These are phyloP conservation scores for Empidonax traillii DNA, from an alignment of 2,113 vertebrate genomes.

Conservation along the genomic window DNA sequence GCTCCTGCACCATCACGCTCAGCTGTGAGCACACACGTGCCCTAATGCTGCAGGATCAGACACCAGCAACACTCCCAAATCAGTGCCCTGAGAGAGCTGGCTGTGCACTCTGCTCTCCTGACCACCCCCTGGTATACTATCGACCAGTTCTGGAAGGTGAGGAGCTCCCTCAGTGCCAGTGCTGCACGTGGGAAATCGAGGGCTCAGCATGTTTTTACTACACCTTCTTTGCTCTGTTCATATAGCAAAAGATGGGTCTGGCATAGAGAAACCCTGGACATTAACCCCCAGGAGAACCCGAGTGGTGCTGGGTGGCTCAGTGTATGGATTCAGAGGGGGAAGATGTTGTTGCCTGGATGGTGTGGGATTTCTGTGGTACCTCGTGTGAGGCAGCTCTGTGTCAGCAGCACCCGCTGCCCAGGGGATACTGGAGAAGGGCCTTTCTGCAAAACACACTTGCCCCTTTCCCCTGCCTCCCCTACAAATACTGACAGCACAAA, in stretches of 20 bases:
- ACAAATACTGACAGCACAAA: background rate
- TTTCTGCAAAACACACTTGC: background rate
- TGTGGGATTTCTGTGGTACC: accelerated
- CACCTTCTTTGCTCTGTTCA: background rate
- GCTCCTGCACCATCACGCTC: accelerated
- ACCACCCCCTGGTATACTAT: background rate
- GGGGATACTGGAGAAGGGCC: background rate
- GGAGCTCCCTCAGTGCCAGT: background rate
- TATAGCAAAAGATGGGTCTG: background rate
- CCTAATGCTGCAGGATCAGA: background rate
- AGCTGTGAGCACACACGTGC: background rate
- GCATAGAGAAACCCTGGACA: background rate
- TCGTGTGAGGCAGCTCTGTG: background rate
- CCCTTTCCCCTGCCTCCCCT: background rate
- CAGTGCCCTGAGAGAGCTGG: accelerated
- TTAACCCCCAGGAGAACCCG: background rate
- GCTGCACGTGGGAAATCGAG: accelerated
- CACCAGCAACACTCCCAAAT: background rate
- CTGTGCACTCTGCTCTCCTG: background rate
- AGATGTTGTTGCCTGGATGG: background rate
- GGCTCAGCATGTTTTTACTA: background rate
- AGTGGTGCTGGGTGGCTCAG: background rate
- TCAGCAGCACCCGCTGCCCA: background rate
- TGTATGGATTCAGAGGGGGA: background rate
- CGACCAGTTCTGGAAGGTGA: background rate